phyloP scores from a whole-genome alignment of 2,113 vertebrate genomes.

The Cochlearius cochlearius region DNA sequence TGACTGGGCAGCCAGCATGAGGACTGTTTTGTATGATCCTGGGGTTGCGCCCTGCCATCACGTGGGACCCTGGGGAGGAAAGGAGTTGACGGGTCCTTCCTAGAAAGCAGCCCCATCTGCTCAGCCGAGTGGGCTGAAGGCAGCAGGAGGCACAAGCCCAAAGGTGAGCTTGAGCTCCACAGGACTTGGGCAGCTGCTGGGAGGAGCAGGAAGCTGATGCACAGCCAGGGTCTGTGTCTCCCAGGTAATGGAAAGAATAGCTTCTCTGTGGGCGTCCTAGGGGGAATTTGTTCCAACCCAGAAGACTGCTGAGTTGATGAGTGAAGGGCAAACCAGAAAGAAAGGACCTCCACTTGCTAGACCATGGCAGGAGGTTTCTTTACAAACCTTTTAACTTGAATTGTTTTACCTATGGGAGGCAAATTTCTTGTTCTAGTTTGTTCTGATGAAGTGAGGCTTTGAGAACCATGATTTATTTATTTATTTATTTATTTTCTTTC shows the following conservation, averaged over 20 bases:
- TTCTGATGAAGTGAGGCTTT: neutral
- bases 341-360: neutral
- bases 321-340: neutral
- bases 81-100: neutral
- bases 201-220: neutral
- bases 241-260: neutral
- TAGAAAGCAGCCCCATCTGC: neutral
- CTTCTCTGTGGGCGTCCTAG: neutral
- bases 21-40: neutral
- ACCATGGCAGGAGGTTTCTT: neutral
- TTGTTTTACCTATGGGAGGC: neutral
- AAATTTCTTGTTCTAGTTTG: neutral
- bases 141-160: rapidly evolving
- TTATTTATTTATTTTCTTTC: no score
- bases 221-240: neutral
- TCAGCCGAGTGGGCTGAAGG: neutral
- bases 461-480: no score
- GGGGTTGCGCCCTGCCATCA: neutral
- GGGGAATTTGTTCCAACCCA: neutral
- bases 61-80: rapidly evolving
- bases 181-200: neutral
- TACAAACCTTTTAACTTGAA: neutral
- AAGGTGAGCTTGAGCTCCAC: neutral
- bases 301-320: neutral
- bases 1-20: neutral